Conservation (phyloP, 2,113 vertebrate genomes). For the Antechinus flavipes region DNA sequence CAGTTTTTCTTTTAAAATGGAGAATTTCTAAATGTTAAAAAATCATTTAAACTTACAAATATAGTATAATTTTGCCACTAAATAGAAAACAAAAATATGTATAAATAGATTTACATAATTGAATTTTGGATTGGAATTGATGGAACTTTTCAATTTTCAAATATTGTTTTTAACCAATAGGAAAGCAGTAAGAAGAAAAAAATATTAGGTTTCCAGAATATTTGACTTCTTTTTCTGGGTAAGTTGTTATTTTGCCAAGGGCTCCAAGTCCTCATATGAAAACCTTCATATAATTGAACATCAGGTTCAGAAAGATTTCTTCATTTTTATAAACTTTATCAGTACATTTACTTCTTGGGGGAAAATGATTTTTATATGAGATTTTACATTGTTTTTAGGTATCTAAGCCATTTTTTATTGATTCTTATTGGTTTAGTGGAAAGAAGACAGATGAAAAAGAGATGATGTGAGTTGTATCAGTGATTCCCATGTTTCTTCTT, state of each 20-base stretch:
- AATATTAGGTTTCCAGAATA: neutral
- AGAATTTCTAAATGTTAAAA: neutral
- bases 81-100: neutral
- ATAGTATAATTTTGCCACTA: neutral
- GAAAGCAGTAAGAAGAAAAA: neutral
- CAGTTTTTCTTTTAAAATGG: neutral
- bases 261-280: neutral
- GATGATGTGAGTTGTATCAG: too few relatives aligned
- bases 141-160: neutral
- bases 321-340: neutral
- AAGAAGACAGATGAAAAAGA: too few relatives aligned
- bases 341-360: neutral
- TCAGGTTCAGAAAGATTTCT: neutral
- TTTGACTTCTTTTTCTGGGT: neutral
- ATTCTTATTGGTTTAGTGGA: neutral
- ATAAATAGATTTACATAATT: neutral
- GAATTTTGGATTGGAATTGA: neutral
- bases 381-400: neutral
- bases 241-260: neutral
- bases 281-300: neutral
- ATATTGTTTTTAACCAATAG: neutral
- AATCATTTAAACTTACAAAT: neutral
- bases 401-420: neutral
- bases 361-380: neutral
- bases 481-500: neutral